Evolutionary conservation across 2,113 vertebrate species (phyloP).

Genomic region (Tapirus terrestris): DNA sequence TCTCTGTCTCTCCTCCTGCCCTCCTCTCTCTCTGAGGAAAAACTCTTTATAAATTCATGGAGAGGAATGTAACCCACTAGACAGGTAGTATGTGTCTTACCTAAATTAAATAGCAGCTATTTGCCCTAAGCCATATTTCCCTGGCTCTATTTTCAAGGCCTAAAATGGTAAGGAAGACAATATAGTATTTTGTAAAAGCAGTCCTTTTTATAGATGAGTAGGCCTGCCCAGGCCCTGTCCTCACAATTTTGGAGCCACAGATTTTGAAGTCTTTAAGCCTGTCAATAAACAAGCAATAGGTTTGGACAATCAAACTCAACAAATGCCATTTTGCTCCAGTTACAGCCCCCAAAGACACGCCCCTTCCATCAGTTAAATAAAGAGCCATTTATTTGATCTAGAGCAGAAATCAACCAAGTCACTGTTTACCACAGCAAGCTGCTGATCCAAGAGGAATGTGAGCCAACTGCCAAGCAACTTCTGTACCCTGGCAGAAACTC

Average conservation of each 20-base stretch:
- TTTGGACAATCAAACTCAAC: conserved; percentile 25
- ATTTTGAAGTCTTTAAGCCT: conserved; percentile 30
- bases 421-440: conserved; percentile 56
- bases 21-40: background rate
- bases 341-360: background rate
- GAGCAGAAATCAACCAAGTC: conserved; percentile 57
- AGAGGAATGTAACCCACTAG: conserved; percentile 32
- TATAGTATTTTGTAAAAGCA: conserved; percentile 8
- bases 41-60: background rate
- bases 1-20: background rate
- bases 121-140: conserved; percentile 41
- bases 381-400: conserved; percentile 69
- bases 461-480: conserved; percentile 60
- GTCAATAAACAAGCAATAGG: conserved; percentile 46
- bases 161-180: conserved; percentile 46
- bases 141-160: conserved; percentile 18
- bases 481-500: background rate
- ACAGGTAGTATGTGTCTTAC: conserved; percentile 13
- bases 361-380: conserved; percentile 46
- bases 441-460: conserved; percentile 46
- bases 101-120: conserved; percentile 54
- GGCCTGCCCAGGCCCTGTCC: background rate
- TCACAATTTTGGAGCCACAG: conserved; percentile 14
- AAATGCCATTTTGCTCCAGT: conserved; percentile 44
- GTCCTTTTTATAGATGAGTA: conserved; percentile 43